Base-by-base conservation (phyloP, 2,797 vertebrate genomes). In the Antennarius maculatus region DNA sequence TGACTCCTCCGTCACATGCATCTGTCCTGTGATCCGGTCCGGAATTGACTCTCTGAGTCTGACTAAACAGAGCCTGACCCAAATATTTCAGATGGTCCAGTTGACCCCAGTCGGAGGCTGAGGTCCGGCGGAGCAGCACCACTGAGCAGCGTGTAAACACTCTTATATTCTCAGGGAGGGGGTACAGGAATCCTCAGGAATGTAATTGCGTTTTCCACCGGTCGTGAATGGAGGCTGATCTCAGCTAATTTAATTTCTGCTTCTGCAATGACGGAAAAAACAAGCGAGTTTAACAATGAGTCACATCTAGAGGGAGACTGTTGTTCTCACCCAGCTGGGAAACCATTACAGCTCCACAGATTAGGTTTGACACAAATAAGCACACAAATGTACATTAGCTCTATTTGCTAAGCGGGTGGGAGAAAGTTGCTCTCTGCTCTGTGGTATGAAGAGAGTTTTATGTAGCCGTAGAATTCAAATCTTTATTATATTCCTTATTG, bases 161-260 rank as follows among this genome's bases (percentile, higher is more conserved):
- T 13, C 13, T 4, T 4, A 57, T 3, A 66, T 39, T 10, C 51
- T 46, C 23, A 29, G 15, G 31, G 23, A 60, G 16, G 48, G 31
- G 58, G 31, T 34, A 43, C 9, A 80, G 62, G 70, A 79, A 81
- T 77, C 74, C 28, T 54, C 51, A 42, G 53, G 62, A 65, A 54
- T 63, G 47, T 83, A 72, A 88, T 84, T 69, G 54, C 71, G 81
- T 87, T 88, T 82, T 75, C 63, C 63, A 62, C 48, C 41, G 43
- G 43, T 45, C 49, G 46, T 39, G 66, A 52, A 52, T 27, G 11
- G 2, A 46, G 31, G 16, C 61, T 83, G 82, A 89, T 84, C 71
- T 51, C 68, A 89, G 16, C 61, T 83, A 83, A 89, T 86, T 70
- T 48, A 69, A 89, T 90, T 84, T 74, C 50, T 60, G 12, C 53